Conservation (phyloP, 2,888 invertebrate species). For the Trilocha varians region DNA sequence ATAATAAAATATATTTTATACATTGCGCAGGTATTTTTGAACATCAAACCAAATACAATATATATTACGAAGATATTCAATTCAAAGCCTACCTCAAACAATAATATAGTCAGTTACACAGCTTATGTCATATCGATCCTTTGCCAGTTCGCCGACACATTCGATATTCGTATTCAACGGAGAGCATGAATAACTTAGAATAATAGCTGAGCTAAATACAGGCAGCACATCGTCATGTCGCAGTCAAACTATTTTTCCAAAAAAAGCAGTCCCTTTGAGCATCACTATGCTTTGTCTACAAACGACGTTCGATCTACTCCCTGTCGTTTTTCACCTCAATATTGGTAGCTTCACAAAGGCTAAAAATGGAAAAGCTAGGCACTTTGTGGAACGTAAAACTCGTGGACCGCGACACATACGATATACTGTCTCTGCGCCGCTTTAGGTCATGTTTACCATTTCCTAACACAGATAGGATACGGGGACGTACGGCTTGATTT, state of each 20-base stretch:
- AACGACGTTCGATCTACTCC: too few species aligned
- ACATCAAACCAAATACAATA: too few species aligned
- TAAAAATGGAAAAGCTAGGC: background rate
- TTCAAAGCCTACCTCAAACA: too few species aligned
- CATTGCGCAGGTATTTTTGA: too few species aligned
- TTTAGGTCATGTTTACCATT: conserved; percentile 18
- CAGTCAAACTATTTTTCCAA: background rate
- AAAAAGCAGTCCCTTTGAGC: too few species aligned
- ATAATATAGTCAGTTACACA: too few species aligned
- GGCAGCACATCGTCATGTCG: background rate
- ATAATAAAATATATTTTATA: too few species aligned
- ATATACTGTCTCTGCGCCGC: conserved; percentile 11
- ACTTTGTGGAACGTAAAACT: background rate
- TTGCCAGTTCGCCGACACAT: background rate
- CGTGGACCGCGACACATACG: conserved; percentile 7
- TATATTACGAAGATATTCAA: too few species aligned
- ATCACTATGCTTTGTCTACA: too few species aligned
- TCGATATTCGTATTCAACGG: conserved; percentile 4
- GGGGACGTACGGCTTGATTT: conserved; percentile 25
- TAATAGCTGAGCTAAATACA: conserved; percentile 14
- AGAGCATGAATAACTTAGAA: conserved; percentile 5
- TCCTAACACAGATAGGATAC: conserved; percentile 21
- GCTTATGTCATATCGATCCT: background rate
- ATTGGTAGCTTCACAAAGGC: too few species aligned
- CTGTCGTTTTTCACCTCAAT: too few species aligned